Base-by-base conservation (phyloP, 35 echinoderm and acorn worm species). In the Ptychodera flava region DNA sequence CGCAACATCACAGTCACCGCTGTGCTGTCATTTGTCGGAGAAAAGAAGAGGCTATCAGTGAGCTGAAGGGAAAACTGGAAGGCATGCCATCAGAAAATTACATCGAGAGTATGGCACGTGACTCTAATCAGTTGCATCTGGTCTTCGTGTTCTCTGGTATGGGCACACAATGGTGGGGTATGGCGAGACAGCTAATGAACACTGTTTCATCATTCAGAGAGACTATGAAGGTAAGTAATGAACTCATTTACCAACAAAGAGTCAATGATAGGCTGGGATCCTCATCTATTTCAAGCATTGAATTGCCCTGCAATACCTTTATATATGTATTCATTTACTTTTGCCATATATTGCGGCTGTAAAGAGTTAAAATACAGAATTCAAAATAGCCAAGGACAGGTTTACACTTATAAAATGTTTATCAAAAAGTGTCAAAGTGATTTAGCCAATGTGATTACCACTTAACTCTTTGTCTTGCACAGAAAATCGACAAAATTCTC, bases 81-180 rank as follows among this genome's bases (percentile, higher is more conserved):
- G 32, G 32, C 27, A 34, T 22, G 35, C 0, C 15, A 16, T 31
- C 32, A 31, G 1, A 30, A 16, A 82, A 31, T 33, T 1, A 33
- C 0, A 33, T 33, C 28, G 80, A 82, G 35, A 33, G 80, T 33
- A 82, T 33, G 80, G 80, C 80, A 82, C 80, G 30, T 33, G 80
- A 82, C 2, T 30, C 16, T 16, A 32, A 30, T 33, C 0, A 16
- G 1, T 33, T 2, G 1, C 31, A 34, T 33, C 0, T 33, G 35
- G 80, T 82, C 0, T 82, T 64, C 22, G 45, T 64, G 22, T 64
- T 64, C 45, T 64, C 45, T 64, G 45, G 45, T 12, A 64, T 64
- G 45, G 45, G 45, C 6, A 64, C 45, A 6, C 45, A 64, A 22
- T 64, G 45, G 45, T 64, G 45, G 45, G 45, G 45, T 12, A 64